Base-by-base conservation (phyloP, 2,888 invertebrate genomes). In the Fragum fragum region DNA sequence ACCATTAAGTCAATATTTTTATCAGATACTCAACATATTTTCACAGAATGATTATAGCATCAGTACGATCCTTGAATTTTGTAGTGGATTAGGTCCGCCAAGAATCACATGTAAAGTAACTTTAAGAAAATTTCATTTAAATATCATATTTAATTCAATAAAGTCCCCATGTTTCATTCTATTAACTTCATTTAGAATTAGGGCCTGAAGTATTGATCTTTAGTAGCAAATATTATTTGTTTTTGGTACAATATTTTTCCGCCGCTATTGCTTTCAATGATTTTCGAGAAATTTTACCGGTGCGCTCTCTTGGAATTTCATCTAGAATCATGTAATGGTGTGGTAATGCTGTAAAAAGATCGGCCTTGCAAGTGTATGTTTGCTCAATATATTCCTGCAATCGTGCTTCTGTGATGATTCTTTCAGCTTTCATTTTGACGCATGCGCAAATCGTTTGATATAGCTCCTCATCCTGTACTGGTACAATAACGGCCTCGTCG, bases 361-460 rank as follows among this genome's bases (percentile, higher is more conserved):
- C 68, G n/a, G 57, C 47, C 16, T 73, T 75, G 23, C 82, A 81
- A 21, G 71, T 76, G 26, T 82, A 74, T 7, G 63, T 32, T 5
- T 57, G 63, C 18, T 78, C 75, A 39, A 77, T 82, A 42, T 69
- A 80, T 11, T 9, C 29, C 6, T 79, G 72, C 0, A 87, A 9
- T 2, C 69, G 32, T 11, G 82, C 76, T 63, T 79, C 85, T 9
- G 79, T 81, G 9, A 80, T 63, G 61, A 70, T 57, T 32, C 76
- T 69, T 61, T 79, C 87, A 2, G 23, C 39, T 47, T 79, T 63
- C 3, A 72, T 23, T 18, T 79, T 70, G 9, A 87, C 83, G 79
- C 87, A 87, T 77, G 87, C 87, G 83, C 87, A 87, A 18, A 87
- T 36, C 26, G 77, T 79, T 29, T 87, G 87, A 59, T 77, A 83